Conservation (phyloP, 2,797 vertebrate genomes). For the Poliocrania exsul region DNA sequence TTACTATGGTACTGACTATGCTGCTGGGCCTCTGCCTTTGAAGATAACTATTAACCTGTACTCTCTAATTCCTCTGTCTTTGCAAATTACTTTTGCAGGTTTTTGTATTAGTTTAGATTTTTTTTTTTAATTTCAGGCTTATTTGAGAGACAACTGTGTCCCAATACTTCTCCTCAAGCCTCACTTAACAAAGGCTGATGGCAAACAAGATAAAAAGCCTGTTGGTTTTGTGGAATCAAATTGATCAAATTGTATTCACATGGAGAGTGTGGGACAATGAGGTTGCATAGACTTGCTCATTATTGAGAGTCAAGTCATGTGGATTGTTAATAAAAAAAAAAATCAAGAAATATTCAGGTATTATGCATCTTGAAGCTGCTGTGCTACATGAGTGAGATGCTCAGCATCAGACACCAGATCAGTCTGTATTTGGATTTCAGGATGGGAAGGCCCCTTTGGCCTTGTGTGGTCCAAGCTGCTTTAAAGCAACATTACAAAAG, state of each 20-base stretch:
- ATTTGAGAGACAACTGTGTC: not conserved
- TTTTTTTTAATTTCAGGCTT: not conserved
- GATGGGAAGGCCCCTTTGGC: not conserved
- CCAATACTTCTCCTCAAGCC: not conserved
- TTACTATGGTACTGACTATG: fast-evolving
- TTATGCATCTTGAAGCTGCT: not conserved
- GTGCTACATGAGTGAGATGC: not conserved
- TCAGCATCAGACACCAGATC: not conserved
- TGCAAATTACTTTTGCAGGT: not conserved
- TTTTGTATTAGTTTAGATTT: not conserved
- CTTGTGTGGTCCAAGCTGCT: not conserved
- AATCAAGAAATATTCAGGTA: not conserved
- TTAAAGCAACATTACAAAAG: not conserved
- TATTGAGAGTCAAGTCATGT: not conserved
- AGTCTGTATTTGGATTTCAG: not conserved
- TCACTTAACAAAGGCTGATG: fast-evolving
- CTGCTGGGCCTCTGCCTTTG: not conserved
- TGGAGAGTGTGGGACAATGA: fast-evolving
- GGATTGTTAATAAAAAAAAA: not conserved
- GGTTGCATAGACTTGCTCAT: not conserved
- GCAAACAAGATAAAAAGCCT: not conserved
- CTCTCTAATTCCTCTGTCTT: not conserved
- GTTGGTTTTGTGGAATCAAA: not conserved
- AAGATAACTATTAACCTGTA: not conserved
- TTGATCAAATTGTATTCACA: not conserved